These are phyloP conservation scores for Embidobia sp. DNA, from an alignment of 2,888 invertebrate species.

Conservation along the genomic window DNA sequence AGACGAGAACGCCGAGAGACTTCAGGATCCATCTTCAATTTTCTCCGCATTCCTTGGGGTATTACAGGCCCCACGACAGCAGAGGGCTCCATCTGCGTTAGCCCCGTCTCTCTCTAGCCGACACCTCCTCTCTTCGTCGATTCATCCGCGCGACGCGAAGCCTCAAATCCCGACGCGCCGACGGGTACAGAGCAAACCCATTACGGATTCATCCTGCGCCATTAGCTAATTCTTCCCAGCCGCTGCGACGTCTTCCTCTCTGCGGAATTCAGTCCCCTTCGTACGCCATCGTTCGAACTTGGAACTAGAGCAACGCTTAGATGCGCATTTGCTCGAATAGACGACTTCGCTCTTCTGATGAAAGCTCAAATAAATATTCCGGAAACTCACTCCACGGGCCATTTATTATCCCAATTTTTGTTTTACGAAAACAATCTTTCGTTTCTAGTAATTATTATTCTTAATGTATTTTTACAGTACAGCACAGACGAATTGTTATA, in stretches of 20 bases:
- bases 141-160: conserved; percentile 57
- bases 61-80: conserved; percentile 77
- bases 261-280: conserved; percentile 64
- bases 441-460: no score
- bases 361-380: conserved; percentile 2
- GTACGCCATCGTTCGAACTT: conserved; percentile 48
- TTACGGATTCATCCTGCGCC: conserved; percentile 81
- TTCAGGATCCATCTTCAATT: conserved; percentile 79
- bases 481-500: no score
- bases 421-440: no score
- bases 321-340: conserved; percentile 51
- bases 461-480: no score
- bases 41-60: conserved; percentile 80
- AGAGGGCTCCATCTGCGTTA: conserved; percentile 55
- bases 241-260: conserved; percentile 75
- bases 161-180: conserved; percentile 73
- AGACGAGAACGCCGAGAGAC: conserved; percentile 57
- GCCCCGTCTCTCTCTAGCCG: conserved; percentile 20
- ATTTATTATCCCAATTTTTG: background rate
- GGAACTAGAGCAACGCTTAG: conserved; percentile 61
- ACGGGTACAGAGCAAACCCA: conserved; percentile 80
- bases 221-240: conserved; percentile 80
- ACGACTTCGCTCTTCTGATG: background rate
- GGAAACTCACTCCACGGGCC: background rate
- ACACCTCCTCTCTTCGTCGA: conserved; percentile 37